phyloP scores from a whole-genome alignment of 2,113 vertebrate species.

The Lates calcarifer region DNA sequence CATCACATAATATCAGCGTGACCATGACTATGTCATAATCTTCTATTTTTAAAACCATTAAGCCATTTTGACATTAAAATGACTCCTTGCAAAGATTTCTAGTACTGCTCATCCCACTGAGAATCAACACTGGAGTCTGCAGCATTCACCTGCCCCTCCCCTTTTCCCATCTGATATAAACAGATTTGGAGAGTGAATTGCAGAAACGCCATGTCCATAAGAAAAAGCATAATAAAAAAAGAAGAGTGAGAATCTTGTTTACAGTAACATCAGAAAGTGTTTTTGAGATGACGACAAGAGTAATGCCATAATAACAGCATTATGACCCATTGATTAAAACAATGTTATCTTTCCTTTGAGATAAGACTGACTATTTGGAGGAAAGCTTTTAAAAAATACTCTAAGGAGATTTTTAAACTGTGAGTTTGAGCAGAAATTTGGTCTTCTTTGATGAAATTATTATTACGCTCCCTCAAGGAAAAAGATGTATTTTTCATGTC shows the following conservation, averaged over 20 bases:
- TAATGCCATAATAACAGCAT: neutral
- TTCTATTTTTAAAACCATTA: neutral
- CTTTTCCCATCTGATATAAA: too few relatives aligned
- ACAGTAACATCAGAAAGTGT: too few relatives aligned
- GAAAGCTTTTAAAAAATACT: neutral
- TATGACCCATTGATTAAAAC: neutral
- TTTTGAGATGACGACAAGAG: neutral
- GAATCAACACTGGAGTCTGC: neutral
- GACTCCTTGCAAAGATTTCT: neutral
- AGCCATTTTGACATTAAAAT: neutral
- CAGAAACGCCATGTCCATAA: too few relatives aligned
- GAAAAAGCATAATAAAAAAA: too few relatives aligned
- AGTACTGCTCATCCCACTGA: neutral
- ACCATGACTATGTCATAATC: neutral
- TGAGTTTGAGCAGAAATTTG: neutral
- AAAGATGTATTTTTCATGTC: slow-evolving; percentile 16
- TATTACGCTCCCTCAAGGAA: neutral
- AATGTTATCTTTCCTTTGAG: neutral
- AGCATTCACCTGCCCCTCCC: too few relatives aligned
- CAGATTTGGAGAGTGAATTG: too few relatives aligned
- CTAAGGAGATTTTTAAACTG: neutral
- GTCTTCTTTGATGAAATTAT: slow-evolving; percentile 4
- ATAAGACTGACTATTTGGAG: neutral
- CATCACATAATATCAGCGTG: too few relatives aligned
- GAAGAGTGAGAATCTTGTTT: neutral